These are phyloP conservation scores for Lutraria rhynchaena DNA, from an alignment of 1,140 invertebrate genomes.

Conservation along the genomic window DNA sequence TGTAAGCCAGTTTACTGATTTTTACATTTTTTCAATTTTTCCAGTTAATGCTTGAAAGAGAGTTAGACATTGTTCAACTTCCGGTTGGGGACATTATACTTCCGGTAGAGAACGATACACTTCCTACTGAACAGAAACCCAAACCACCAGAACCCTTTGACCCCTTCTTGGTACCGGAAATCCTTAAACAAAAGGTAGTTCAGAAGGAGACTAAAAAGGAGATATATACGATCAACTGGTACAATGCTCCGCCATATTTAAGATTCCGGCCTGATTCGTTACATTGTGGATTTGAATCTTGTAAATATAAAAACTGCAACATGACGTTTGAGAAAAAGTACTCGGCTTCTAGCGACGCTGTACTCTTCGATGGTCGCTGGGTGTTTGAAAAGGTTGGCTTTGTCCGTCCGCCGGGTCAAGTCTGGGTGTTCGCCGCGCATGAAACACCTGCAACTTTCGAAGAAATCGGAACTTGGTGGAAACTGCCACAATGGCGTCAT, in stretches of 20 bases:
- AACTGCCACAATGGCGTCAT: constrained; percentile 17
- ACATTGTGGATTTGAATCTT: constrained; percentile 13
- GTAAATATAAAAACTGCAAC: constrained; percentile 38
- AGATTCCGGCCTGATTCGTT: constrained; percentile 3
- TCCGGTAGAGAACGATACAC: too few species aligned
- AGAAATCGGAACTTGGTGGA: constrained; percentile 15
- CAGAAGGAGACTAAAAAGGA: neutral
- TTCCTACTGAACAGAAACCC: too few species aligned
- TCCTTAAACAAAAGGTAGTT: too few species aligned
- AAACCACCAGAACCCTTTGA: too few species aligned
- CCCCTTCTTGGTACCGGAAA: too few species aligned
- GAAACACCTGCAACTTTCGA: constrained; percentile 10
- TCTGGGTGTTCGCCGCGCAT: constrained; percentile 47
- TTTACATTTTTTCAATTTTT: too few species aligned
- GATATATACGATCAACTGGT: constrained; percentile 30
- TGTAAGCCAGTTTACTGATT: too few species aligned
- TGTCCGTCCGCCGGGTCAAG: constrained; percentile 26
- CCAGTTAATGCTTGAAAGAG: too few species aligned
- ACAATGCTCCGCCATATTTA: constrained; percentile 28
- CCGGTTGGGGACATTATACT: too few species aligned
- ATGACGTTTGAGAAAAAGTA: constrained; percentile 22
- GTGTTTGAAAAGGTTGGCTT: constrained; percentile 34
- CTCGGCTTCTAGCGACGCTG: constrained; percentile 7
- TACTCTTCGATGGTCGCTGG: constrained; percentile 41
- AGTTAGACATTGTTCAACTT: too few species aligned